These are phyloP conservation scores for Psittacus erithacus DNA, from an alignment of 2,113 vertebrate species.

Conservation along the genomic window DNA sequence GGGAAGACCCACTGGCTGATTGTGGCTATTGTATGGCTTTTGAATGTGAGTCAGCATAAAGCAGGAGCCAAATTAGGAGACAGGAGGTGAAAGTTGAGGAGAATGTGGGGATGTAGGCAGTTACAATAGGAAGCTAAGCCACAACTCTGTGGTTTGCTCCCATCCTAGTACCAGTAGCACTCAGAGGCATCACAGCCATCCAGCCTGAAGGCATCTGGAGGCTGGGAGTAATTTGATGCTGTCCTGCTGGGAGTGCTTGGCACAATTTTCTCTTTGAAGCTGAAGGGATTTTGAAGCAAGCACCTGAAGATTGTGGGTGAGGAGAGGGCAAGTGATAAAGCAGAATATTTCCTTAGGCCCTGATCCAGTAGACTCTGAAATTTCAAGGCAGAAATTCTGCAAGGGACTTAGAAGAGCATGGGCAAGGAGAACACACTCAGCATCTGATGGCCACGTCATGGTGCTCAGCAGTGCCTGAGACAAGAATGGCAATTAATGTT, in stretches of 20 bases:
- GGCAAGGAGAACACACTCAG: background rate
- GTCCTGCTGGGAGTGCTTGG: background rate
- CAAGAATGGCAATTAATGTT: background rate
- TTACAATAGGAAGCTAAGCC: background rate
- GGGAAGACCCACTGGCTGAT: background rate
- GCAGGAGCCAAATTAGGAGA: background rate
- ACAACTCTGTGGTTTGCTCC: background rate
- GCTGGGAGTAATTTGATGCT: background rate
- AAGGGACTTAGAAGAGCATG: background rate
- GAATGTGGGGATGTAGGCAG: background rate
- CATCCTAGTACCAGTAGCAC: accelerated
- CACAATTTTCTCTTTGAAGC: background rate
- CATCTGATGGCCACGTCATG: background rate
- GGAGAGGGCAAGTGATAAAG: background rate
- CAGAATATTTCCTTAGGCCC: background rate
- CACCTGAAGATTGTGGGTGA: background rate
- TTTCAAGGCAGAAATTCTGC: background rate
- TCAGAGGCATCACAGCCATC: background rate
- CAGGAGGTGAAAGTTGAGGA: background rate
- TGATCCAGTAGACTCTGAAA: background rate
- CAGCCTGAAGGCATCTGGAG: background rate
- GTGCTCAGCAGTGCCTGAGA: background rate
- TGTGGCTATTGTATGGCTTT: background rate
- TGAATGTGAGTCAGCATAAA: background rate
- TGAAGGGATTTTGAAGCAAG: background rate